Percentiles rank a stretch among this genome's conserved stretches.
Evolutionary conservation across 53 echinoderm and acorn worm genomes (phyloP).

Genomic region (Echinarachnius parma): DNA sequence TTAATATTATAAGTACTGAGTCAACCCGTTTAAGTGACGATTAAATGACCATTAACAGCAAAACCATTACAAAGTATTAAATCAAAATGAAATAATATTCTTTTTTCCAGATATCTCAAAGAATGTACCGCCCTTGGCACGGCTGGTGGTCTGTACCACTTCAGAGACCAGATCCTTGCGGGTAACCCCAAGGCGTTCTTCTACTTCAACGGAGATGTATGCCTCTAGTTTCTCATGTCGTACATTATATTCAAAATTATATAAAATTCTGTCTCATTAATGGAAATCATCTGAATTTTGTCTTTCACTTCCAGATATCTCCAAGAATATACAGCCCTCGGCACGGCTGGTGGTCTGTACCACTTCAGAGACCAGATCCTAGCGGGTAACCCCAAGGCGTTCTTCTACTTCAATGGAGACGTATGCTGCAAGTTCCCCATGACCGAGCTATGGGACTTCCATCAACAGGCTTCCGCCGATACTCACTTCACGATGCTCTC

Average conservation of each 20-base stretch:
- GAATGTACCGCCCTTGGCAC: conserved; percentile 93
- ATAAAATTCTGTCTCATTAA: too few relatives aligned
- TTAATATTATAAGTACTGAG: too few relatives aligned
- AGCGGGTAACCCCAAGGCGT: conserved; percentile 73
- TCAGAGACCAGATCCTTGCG: conserved; percentile 85
- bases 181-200: conserved; percentile 85
- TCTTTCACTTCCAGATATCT: conserved; percentile 58
- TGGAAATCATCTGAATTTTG: too few relatives aligned
- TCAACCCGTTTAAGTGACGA: too few relatives aligned
- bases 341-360: conserved; percentile 94
- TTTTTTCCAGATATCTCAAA: conserved; percentile 78
- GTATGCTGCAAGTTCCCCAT: conserved; percentile 94
- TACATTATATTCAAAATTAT: too few relatives aligned
- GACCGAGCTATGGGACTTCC: conserved; percentile 86
- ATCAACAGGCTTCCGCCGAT: conserved; percentile 55
- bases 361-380: conserved; percentile 96
- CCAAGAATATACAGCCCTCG: conserved; percentile 90
- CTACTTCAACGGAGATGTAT: conserved; percentile 93
- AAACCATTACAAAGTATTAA: too few relatives aligned
- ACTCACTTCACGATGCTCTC: conserved; percentile 90
- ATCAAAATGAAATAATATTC: too few relatives aligned
- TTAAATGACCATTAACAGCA: too few relatives aligned
- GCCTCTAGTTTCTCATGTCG: conserved; percentile 90
- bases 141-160: conserved; percentile 95
- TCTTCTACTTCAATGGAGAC: conserved; percentile 95